Evolutionary conservation across 1,140 invertebrate genomes (phyloP).

Genomic region (Brachionus rotundiformis): DNA sequence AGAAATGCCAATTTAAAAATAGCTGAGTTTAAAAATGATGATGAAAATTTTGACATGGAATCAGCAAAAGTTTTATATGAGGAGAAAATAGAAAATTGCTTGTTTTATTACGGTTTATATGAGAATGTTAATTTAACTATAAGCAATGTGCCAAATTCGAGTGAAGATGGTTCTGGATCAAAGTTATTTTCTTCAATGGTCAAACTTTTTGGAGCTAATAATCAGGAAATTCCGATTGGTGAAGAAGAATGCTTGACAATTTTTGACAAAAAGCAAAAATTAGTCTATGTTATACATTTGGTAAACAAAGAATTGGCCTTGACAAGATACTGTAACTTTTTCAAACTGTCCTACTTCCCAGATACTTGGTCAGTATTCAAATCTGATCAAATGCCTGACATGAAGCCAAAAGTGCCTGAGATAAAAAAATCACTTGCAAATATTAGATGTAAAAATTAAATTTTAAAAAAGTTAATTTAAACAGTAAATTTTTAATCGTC

Average conservation of each 20-base stretch:
- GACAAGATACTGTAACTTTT: conserved; percentile 17
- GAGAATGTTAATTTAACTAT: neutral
- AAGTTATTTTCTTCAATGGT: neutral
- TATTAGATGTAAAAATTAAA: neutral
- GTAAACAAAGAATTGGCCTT: conserved; percentile 12
- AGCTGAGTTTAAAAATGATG: neutral
- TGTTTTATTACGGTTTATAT: conserved; percentile 46
- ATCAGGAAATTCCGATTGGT: neutral
- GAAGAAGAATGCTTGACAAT: conserved; percentile 48
- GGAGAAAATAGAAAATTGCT: conserved; percentile 38
- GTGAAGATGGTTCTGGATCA: neutral
- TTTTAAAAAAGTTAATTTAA: neutral
- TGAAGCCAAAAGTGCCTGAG: conserved; percentile 28
- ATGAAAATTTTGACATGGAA: conserved; percentile 23
- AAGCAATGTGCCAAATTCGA: neutral
- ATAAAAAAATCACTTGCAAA: neutral
- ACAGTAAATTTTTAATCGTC: neutral
- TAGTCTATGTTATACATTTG: neutral
- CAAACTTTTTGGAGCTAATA: neutral
- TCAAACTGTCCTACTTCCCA: conserved; percentile 4
- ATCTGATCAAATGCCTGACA: conserved; percentile 34
- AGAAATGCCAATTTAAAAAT: conserved; percentile 42
- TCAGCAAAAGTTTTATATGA: conserved; percentile 11
- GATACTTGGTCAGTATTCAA: conserved; percentile 23
- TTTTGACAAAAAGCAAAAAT: conserved; percentile 35